Conservation (phyloP, 2,113 vertebrate species). For the Bubo scandiacus region DNA sequence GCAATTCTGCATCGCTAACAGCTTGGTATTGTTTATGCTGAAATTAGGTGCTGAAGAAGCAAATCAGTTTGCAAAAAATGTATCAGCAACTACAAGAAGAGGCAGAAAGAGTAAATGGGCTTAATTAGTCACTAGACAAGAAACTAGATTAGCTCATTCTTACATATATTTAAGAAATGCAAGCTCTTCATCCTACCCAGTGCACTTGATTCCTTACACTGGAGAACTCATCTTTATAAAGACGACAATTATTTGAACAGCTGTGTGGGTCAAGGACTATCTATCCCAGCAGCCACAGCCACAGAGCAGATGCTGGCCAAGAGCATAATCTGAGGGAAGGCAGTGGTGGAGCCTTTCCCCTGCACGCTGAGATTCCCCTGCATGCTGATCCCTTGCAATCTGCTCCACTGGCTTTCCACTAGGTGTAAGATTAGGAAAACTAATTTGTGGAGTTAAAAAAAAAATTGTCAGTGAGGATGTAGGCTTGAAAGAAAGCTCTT, state of each 20-base stretch:
- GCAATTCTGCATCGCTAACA: constrained; percentile 27
- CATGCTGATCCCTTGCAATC: not conserved
- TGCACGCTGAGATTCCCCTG: not conserved
- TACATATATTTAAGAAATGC: not conserved
- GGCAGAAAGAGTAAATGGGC: constrained; percentile 38
- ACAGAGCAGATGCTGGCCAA: not conserved
- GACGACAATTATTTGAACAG: not conserved
- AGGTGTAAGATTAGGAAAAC: not conserved
- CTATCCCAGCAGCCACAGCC: not conserved
- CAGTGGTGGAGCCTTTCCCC: not conserved
- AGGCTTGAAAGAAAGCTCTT: not conserved
- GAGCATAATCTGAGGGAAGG: not conserved
- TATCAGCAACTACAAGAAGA: constrained; percentile 1
- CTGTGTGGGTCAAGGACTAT: not conserved
- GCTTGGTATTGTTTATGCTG: not conserved
- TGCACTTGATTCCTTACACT: not conserved
- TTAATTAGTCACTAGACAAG: constrained; percentile 38
- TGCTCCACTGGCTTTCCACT: not conserved
- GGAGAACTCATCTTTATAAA: not conserved
- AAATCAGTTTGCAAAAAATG: not conserved
- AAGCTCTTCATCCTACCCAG: not conserved
- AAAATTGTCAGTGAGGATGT: not conserved
- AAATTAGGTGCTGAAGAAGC: constrained; percentile 44
- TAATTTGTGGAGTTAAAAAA: not conserved
- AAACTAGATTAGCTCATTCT: not conserved